These are phyloP conservation scores for Platycnemis pennipes DNA, from an alignment of 2,888 invertebrate genomes.

Conservation along the genomic window DNA sequence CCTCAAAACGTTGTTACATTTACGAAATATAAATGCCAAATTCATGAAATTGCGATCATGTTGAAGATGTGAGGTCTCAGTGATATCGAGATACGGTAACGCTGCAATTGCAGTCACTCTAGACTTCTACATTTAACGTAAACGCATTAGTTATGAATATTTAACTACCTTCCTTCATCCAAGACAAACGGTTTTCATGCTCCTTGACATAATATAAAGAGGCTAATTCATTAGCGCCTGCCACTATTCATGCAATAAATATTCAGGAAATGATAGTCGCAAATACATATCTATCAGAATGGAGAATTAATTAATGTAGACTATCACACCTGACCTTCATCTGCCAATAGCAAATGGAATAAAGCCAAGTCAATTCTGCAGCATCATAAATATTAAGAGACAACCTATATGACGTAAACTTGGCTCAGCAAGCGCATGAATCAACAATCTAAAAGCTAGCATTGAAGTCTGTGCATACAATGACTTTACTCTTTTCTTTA, in stretches of 20 bases:
- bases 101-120: too few relatives aligned
- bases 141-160: too few relatives aligned
- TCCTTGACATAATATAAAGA: too few relatives aligned
- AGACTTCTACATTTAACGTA: too few relatives aligned
- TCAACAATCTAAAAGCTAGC: not conserved
- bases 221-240: not conserved
- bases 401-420: not conserved
- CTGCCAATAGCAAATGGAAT: not conserved
- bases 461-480: not conserved
- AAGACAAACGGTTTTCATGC: too few relatives aligned
- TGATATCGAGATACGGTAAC: too few relatives aligned
- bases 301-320: not conserved
- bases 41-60: too few relatives aligned
- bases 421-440: not conserved
- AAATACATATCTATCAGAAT: not conserved
- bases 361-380: not conserved
- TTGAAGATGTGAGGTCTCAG: too few relatives aligned
- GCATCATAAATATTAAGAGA: not conserved
- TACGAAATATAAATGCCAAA: too few relatives aligned
- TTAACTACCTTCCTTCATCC: too few relatives aligned
- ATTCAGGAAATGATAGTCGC: not conserved
- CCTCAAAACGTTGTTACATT: too few relatives aligned
- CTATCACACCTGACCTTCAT: not conserved
- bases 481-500: too few relatives aligned
- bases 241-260: not conserved